Conservation (phyloP, 2,797 vertebrate genomes). For the Tenualosa thibaudeaui region DNA sequence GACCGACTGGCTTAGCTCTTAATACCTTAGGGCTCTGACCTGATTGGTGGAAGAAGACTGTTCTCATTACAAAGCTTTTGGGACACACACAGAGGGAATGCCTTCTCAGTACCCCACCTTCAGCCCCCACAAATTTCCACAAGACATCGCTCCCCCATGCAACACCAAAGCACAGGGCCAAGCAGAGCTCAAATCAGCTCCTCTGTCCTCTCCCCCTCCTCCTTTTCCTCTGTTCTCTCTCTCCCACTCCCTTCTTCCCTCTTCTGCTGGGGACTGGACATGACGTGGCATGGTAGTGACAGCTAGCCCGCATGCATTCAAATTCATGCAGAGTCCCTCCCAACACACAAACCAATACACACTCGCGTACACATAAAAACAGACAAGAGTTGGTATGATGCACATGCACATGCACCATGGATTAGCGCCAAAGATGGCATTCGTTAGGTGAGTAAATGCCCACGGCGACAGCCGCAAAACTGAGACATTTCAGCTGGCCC, state of each 20-base stretch:
- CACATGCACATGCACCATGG: constrained; percentile 7
- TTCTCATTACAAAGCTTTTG: constrained; percentile 81
- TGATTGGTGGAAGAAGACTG: constrained; percentile 93
- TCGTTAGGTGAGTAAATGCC: not conserved
- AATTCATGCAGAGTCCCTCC: constrained; percentile 69
- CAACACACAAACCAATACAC: constrained; percentile 63
- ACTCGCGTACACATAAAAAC: constrained; percentile 11
- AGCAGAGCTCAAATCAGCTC: not conserved
- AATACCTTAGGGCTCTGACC: constrained; percentile 99
- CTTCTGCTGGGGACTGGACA: constrained; percentile 46
- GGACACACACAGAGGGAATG: constrained; percentile 53
- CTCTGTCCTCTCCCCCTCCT: constrained; percentile 12
- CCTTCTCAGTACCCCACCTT: not conserved
- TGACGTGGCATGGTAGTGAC: constrained; percentile 71
- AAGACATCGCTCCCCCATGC: constrained; percentile 60
- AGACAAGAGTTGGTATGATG: not conserved
- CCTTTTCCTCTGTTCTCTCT: constrained; percentile 35
- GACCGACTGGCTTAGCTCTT: constrained; percentile 97
- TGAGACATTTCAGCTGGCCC: not conserved
- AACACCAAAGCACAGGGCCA: constrained; percentile 52
- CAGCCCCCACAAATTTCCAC: not conserved
- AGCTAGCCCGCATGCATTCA: constrained; percentile 66
- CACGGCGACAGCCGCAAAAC: not conserved
- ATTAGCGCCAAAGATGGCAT: not conserved
- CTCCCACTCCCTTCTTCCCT: not conserved